These are phyloP conservation scores for Drosophila melanica DNA, from an alignment of 1,140 invertebrate genomes.

Conservation along the genomic window DNA sequence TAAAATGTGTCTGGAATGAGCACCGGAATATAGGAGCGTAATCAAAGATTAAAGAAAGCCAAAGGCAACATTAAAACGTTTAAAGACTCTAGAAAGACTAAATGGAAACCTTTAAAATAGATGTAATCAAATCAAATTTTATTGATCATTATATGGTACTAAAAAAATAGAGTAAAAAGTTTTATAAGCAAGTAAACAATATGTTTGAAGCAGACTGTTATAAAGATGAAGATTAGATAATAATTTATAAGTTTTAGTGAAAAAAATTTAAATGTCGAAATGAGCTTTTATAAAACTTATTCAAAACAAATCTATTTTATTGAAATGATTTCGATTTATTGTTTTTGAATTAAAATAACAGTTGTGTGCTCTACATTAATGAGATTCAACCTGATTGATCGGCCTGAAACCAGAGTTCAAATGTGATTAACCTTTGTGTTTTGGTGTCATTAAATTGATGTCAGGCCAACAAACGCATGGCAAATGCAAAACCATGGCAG, in stretches of 20 bases:
- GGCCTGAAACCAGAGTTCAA: slow-evolving; percentile 59
- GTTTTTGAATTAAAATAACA: background rate
- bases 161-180: too few relatives aligned
- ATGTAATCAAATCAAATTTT: too few relatives aligned
- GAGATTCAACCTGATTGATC: slow-evolving; percentile 4
- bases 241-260: too few relatives aligned
- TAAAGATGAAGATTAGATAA: too few relatives aligned
- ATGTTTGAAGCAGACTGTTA: too few relatives aligned
- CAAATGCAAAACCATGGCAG: slow-evolving; percentile 30
- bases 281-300: too few relatives aligned
- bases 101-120: too few relatives aligned
- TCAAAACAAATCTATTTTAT: too few relatives aligned
- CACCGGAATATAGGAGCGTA: background rate
- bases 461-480: slow-evolving; percentile 53
- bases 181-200: too few relatives aligned
- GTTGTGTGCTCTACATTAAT: background rate
- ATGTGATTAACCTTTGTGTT: slow-evolving; percentile 78
- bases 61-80: background rate
- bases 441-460: slow-evolving; percentile 76
- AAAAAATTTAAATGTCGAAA: too few relatives aligned
- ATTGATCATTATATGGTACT: too few relatives aligned
- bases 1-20: slow-evolving; percentile 15
- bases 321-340: background rate
- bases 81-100: too few relatives aligned
- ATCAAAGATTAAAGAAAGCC: background rate